Evolutionary conservation across 2,113 vertebrate species (phyloP), one percentile per base, ranked within the genome.

Genomic region (Crotophaga sulcirostris): DNA sequence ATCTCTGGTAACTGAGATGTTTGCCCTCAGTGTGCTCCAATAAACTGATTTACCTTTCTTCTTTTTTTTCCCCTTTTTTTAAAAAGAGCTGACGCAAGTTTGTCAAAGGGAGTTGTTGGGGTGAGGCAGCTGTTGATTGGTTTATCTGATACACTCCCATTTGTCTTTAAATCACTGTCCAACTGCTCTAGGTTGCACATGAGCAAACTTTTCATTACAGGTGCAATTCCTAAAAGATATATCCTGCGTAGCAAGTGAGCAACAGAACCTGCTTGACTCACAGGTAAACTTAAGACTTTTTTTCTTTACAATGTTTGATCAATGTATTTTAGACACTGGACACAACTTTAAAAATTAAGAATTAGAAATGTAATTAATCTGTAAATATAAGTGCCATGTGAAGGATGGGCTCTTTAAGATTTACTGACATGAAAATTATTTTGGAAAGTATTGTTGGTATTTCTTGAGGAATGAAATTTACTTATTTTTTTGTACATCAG

Each of bases 131-230:
- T 96, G 90, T 63, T 98, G 97, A 98, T 98, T 98, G 98, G 98
- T 84, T 96, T 89, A 42, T 78, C 90, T 90, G 15, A 91, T 93
- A 97, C 97, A 98, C 98, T 97, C 98, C 98, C 98, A 98, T 97
- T 97, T 96, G 90, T 93, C 95, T 98, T 98, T 98, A 98, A 98
- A 98, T 97, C 95, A 97, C 95, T 98, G 94, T 94, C 94, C 94
- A 95, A 79, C 74, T 93, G 74, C 81, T 92, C 90, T 89, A 96
- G 93, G 78, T 90, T 96, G 92, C 92, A 95, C 49, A 96, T 68
- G 86, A 97, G 91, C 92, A 96, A 97, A 91, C 82, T 97, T 95
- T 87, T 95, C 95, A 91, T 94, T 90, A 73, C 93, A 97, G 87
- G 91, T 95, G 51, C 85, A 85, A 87, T 90, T 94, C 70, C 89